These are phyloP conservation scores for Hyperopisus bebe DNA, from an alignment of 2,113 vertebrate species.

Conservation along the genomic window DNA sequence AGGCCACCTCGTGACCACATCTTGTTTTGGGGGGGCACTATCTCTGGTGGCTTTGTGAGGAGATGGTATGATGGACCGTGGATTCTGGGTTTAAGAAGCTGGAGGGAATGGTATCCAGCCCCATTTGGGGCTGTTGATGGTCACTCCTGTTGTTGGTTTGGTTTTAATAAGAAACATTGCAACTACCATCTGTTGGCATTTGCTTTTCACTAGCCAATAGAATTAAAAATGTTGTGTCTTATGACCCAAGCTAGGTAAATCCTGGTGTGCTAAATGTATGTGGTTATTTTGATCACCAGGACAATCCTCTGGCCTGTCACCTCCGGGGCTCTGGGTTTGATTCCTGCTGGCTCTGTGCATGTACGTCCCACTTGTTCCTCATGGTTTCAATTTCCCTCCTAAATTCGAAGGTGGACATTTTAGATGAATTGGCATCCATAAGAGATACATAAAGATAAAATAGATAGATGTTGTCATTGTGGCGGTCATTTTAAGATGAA, in stretches of 20 bases:
- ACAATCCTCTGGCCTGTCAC: background rate
- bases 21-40: background rate
- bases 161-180: background rate
- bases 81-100: background rate
- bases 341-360: background rate
- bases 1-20: background rate
- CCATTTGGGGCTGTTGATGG: background rate
- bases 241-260: background rate
- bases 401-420: background rate
- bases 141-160: background rate
- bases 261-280: background rate
- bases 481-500: background rate
- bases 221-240: background rate
- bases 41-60: background rate
- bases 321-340: background rate
- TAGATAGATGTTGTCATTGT: background rate
- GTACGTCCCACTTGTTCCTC: background rate
- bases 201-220: background rate
- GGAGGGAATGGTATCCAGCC: background rate
- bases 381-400: background rate
- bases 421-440: background rate
- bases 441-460: background rate
- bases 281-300: background rate
- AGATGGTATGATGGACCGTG: background rate
- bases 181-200: background rate